Conservation (phyloP, 23 tunicate species). For the Clavelina lepadiformis region DNA sequence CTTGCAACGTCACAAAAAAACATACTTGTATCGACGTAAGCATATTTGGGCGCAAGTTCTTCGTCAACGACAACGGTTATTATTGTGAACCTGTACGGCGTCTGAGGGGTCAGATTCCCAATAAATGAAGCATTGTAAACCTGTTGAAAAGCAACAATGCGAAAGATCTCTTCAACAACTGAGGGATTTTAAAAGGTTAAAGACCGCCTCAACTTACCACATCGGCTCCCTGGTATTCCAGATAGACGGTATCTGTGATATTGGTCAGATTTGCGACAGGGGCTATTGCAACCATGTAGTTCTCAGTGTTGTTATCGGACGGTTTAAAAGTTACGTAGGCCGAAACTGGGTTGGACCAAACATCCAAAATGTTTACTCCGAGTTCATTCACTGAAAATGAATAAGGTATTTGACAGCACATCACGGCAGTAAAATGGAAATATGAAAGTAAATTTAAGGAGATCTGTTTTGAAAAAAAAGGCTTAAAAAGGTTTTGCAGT, state of each 20-base stretch:
- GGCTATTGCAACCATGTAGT: constrained; percentile 11
- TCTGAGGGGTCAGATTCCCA: constrained; percentile 7
- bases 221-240: background rate
- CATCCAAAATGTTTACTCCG: constrained; percentile 2
- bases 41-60: constrained; percentile 3
- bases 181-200: too few species aligned
- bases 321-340: constrained; percentile 25
- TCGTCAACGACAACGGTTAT: constrained; percentile 2
- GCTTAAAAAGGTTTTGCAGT: too few species aligned
- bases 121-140: constrained; percentile 18
- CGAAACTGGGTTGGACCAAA: constrained; percentile 34
- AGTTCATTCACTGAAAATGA: too few species aligned
- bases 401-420: too few species aligned
- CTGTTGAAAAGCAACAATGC: background rate
- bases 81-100: constrained; percentile 18
- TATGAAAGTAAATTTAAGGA: too few species aligned
- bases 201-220: constrained; percentile 4
- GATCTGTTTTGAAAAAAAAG: too few species aligned
- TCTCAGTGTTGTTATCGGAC: constrained; percentile 5
- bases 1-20: background rate
- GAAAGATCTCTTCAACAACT: background rate
- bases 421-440: too few species aligned
- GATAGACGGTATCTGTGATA: constrained; percentile 4
- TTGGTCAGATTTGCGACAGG: constrained; percentile 12
- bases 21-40: constrained; percentile 21